These are phyloP conservation scores for Leucophora obtusa DNA, from an alignment of 2,888 invertebrate genomes.

Conservation along the genomic window DNA sequence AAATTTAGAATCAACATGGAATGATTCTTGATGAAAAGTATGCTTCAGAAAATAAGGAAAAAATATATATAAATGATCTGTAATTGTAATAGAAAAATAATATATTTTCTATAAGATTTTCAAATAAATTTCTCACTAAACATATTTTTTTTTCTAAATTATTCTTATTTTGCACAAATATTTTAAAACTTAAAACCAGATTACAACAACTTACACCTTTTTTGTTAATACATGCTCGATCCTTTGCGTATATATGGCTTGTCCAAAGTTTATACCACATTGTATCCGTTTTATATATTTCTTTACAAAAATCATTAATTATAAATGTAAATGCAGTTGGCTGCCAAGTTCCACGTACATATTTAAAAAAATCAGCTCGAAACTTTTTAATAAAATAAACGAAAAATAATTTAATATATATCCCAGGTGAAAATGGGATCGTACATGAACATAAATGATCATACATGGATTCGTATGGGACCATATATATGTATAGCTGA, in stretches of 20 bases:
- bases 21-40: not conserved
- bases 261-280: slow-evolving; percentile 4
- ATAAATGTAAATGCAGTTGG: not conserved
- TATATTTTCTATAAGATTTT: too few relatives aligned
- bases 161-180: too few relatives aligned
- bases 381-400: not conserved
- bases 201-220: slow-evolving; percentile 21
- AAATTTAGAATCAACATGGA: not conserved
- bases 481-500: too few relatives aligned
- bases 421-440: too few relatives aligned
- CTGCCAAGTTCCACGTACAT: slow-evolving; percentile 13
- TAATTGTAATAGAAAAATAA: too few relatives aligned
- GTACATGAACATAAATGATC: too few relatives aligned
- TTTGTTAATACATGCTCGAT: slow-evolving; percentile 12
- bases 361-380: not conserved
- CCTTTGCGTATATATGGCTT: not conserved
- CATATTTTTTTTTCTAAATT: too few relatives aligned
- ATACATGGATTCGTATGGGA: too few relatives aligned
- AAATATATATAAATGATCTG: too few relatives aligned
- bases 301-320: not conserved
- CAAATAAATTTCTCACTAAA: too few relatives aligned
- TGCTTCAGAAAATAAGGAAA: not conserved
- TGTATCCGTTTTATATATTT: not conserved
- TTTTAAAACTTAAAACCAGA: too few relatives aligned
- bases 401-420: too few relatives aligned